A percentile compares a stretch with the other conserved stretches of the same genome.
These are phyloP conservation scores for Bolinopsis microptera DNA, from an alignment of 37 sponge, comb jelly and placozoan species.

Conservation along the genomic window DNA sequence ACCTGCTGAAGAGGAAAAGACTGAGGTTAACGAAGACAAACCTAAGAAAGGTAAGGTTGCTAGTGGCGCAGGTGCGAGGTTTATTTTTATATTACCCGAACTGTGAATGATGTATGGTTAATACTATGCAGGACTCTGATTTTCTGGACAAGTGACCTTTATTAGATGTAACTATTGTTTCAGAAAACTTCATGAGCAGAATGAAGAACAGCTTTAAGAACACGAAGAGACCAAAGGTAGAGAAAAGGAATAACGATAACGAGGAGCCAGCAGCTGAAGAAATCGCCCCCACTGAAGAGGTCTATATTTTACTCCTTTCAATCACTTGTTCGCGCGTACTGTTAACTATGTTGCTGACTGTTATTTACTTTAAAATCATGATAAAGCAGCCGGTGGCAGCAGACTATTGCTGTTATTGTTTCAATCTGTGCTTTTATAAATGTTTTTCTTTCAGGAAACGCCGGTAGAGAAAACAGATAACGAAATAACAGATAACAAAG, in stretches of 20 bases:
- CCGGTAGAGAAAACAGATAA: conserved; percentile 20
- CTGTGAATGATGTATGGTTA: not conserved
- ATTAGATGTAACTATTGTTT: not conserved
- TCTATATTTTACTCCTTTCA: not conserved
- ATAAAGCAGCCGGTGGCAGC: too few species aligned
- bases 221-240: not conserved
- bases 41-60: conserved; percentile 33
- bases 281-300: conserved; percentile 1
- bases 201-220: conserved; percentile 51
- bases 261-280: conserved; percentile 4
- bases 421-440: too few species aligned
- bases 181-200: conserved; percentile 24
- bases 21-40: not conserved
- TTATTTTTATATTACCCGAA: not conserved
- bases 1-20: not conserved
- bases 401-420: too few species aligned
- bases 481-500: conserved; percentile 37
- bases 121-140: too few species aligned
- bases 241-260: not conserved
- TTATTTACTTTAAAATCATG: too few species aligned
- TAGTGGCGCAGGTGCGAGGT: not conserved
- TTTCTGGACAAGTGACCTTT: too few species aligned
- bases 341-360: too few species aligned
- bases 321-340: not conserved
- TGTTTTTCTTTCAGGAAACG: not conserved